Conservation (phyloP, 2,888 invertebrate genomes). For the Parascotia fuliginaria region DNA sequence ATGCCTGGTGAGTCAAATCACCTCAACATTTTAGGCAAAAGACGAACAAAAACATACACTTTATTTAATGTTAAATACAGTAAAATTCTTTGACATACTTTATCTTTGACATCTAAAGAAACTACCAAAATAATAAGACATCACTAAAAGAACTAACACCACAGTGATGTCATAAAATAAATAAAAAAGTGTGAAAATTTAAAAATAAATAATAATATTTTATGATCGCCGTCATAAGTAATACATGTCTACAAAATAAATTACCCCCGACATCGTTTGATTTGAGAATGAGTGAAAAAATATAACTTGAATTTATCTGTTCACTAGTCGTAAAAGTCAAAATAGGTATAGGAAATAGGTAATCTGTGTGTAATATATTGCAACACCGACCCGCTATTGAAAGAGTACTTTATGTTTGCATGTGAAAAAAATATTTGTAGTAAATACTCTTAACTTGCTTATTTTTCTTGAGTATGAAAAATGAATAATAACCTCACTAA, state of each 20-base stretch:
- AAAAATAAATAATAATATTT: not conserved
- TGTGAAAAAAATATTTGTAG: not conserved
- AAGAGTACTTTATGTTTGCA: slow-evolving; percentile 2
- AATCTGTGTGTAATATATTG: slow-evolving; percentile 5
- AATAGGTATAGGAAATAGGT: slow-evolving; percentile 2
- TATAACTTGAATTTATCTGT: slow-evolving; percentile 8
- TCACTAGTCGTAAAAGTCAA: slow-evolving; percentile 4
- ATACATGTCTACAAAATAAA: not conserved
- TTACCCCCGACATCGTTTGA: slow-evolving; percentile 1
- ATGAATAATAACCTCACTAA: no score
- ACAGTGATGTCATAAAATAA: not conserved
- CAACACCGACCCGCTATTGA: not conserved
- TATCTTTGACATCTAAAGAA: no score
- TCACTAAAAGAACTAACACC: no score
- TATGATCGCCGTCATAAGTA: not conserved
- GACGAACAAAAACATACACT: no score
- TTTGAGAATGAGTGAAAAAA: slow-evolving; percentile 2
- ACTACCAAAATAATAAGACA: no score
- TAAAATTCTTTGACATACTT: no score
- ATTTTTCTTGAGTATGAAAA: no score
- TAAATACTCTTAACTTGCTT: no score
- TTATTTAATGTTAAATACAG: no score
- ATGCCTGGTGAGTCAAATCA: no score
- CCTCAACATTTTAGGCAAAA: no score
- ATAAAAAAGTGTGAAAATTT: not conserved